phyloP scores from a whole-genome alignment of 2,797 vertebrate species.

The Cossypha niveicapilla region DNA sequence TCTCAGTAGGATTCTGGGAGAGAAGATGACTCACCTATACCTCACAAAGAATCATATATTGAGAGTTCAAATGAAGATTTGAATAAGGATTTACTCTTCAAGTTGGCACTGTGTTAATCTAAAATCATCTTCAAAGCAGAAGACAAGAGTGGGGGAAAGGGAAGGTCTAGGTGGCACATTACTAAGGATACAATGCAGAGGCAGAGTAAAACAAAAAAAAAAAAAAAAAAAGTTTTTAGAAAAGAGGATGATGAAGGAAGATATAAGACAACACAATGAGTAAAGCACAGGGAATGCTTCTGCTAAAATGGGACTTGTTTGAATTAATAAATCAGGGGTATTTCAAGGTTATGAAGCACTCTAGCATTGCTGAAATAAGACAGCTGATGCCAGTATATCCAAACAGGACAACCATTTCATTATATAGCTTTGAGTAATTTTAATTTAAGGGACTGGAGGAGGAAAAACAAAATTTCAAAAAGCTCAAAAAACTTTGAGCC shows the following conservation, averaged over 20 bases:
- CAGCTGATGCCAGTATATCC: neutral
- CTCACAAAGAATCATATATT: neutral
- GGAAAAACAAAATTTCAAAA: neutral
- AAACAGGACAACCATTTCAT: neutral
- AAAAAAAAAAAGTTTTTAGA: neutral
- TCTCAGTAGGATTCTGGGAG: neutral
- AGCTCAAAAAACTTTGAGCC: neutral
- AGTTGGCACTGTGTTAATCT: neutral
- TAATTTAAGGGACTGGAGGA: neutral
- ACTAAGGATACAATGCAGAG: neutral
- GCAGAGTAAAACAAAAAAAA: neutral
- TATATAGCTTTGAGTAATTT: neutral
- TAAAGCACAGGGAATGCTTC: neutral
- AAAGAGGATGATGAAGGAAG: neutral
- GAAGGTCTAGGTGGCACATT: neutral
- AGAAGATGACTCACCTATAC: neutral
- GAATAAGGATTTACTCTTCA: neutral
- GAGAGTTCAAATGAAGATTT: neutral
- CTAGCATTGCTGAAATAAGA: neutral
- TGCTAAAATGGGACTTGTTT: conserved; percentile 4
- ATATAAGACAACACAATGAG: neutral
- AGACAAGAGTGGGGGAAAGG: neutral
- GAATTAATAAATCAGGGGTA: neutral
- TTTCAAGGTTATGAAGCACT: neutral
- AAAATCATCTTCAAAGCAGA: neutral